These are phyloP conservation scores for Vireo griseus DNA, from an alignment of 2,797 vertebrate species.

Conservation along the genomic window DNA sequence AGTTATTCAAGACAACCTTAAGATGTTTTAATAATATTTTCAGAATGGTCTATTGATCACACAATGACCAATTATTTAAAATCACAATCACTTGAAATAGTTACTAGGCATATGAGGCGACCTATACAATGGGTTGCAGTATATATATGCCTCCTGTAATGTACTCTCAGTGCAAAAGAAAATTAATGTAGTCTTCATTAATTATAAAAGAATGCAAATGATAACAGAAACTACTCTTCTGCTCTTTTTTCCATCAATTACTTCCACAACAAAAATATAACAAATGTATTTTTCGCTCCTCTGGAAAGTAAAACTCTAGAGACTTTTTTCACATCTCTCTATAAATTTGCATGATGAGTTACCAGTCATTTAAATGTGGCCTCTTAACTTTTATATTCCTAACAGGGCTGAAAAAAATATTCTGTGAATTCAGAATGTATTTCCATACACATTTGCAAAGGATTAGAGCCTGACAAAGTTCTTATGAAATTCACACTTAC, in stretches of 20 bases:
- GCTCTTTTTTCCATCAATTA: background rate
- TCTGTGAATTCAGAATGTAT: background rate
- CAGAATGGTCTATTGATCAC: background rate
- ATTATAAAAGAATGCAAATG: background rate
- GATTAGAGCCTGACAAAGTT: slow-evolving; percentile 6
- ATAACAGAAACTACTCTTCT: background rate
- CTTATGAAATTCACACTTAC: slow-evolving; percentile 1
- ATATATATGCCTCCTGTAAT: background rate
- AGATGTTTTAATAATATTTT: background rate
- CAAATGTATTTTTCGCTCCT: background rate
- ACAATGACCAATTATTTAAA: background rate
- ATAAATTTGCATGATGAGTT: background rate
- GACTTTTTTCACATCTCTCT: background rate
- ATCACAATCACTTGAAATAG: background rate
- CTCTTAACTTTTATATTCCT: background rate
- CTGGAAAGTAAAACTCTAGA: background rate
- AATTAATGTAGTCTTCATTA: background rate
- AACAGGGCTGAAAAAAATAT: background rate
- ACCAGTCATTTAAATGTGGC: background rate
- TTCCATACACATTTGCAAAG: slow-evolving; percentile 2
- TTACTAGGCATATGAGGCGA: background rate
- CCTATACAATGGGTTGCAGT: background rate
- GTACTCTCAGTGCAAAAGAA: background rate
- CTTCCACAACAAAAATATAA: background rate
- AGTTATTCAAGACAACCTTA: background rate